Evolutionary conservation across 2,888 invertebrate species (phyloP).

Genomic region (Tetropium fuscum): DNA sequence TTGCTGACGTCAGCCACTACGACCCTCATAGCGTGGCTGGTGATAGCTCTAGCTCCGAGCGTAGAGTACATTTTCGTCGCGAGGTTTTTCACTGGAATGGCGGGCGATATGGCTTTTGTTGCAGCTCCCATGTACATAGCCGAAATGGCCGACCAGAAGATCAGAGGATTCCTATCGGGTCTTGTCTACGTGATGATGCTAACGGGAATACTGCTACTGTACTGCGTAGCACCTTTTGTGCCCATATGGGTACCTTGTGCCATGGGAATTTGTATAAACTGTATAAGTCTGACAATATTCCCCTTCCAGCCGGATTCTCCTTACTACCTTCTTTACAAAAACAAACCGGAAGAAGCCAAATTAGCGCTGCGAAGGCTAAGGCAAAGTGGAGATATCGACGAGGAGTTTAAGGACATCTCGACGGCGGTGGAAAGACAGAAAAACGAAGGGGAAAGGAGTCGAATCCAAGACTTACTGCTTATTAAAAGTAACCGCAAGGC

Average conservation of each 20-base stretch:
- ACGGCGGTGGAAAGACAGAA: conserved; percentile 59
- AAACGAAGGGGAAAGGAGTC: conserved; percentile 57
- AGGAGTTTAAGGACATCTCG: conserved; percentile 60
- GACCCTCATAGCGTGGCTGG: conserved; percentile 60
- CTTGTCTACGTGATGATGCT: conserved; percentile 61
- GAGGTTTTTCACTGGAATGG: conserved; percentile 60
- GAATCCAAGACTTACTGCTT: conserved; percentile 59
- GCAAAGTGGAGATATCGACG: conserved; percentile 55
- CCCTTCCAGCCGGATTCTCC: conserved; percentile 64
- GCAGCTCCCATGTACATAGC: conserved; percentile 64
- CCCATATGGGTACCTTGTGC: conserved; percentile 54
- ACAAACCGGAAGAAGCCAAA: conserved; percentile 56
- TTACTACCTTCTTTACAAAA: conserved; percentile 60
- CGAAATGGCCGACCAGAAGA: conserved; percentile 63
- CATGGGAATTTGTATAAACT: conserved; percentile 49
- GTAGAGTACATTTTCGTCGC: conserved; percentile 58
- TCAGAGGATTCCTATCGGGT: conserved; percentile 61
- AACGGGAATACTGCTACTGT: conserved; percentile 55
- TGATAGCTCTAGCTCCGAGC: conserved; percentile 58
- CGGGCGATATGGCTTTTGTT: conserved; percentile 63
- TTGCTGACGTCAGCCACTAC: conserved; percentile 57
- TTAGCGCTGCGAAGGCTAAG: conserved; percentile 55
- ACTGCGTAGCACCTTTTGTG: conserved; percentile 59
- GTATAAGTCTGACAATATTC: conserved; percentile 56
- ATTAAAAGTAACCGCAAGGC: conserved; percentile 63